These are phyloP conservation scores for Spodoptera picta DNA, from an alignment of 2,888 invertebrate species.

Conservation along the genomic window DNA sequence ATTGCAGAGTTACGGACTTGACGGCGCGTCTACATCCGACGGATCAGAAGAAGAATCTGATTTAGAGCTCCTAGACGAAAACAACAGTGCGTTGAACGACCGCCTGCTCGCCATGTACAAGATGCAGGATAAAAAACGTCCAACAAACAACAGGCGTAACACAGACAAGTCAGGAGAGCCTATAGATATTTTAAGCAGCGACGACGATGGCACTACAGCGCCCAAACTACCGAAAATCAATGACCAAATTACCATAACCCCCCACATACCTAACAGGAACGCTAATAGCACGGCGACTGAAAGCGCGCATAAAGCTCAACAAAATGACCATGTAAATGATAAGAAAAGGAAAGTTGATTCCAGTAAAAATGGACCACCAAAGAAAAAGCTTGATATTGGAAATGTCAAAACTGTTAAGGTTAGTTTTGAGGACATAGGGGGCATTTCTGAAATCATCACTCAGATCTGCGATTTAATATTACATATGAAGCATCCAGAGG, in stretches of 20 bases:
- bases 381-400: constrained; percentile 77
- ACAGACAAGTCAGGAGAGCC: constrained; percentile 83
- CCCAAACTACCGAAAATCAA: constrained; percentile 85
- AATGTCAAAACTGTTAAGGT: constrained; percentile 80
- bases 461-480: constrained; percentile 92
- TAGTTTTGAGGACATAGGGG: constrained; percentile 94
- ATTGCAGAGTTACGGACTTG: constrained; percentile 91
- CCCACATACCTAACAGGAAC: constrained; percentile 77
- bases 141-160: constrained; percentile 72
- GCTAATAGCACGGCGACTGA: constrained; percentile 71
- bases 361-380: constrained; percentile 65
- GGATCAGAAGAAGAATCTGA: constrained; percentile 90
- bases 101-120: constrained; percentile 85
- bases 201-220: constrained; percentile 80
- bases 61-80: constrained; percentile 93
- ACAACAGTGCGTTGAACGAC: constrained; percentile 92
- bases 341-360: constrained; percentile 80
- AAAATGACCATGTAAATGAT: constrained; percentile 69
- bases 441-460: constrained; percentile 92
- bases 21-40: constrained; percentile 89
- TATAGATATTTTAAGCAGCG: constrained; percentile 83
- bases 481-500: constrained; percentile 96
- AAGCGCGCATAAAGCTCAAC: constrained; percentile 64
- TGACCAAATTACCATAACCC: constrained; percentile 85
- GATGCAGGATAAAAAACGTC: constrained; percentile 85